Conservation (phyloP, 2,888 invertebrate genomes). For the Cantharis lateralis region DNA sequence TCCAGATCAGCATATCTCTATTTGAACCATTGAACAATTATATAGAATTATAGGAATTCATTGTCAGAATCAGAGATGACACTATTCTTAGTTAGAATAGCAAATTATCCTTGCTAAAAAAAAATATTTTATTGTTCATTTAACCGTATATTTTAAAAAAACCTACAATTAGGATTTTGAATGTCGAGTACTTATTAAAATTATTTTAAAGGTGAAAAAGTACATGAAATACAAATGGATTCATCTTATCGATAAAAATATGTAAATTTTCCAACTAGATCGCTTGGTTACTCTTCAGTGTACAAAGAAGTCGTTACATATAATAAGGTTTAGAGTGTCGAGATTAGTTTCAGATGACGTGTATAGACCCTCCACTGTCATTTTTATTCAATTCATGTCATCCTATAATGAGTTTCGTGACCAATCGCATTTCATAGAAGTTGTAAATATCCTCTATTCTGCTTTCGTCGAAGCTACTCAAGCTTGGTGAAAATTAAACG, state of each 20-base stretch:
- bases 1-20: neutral
- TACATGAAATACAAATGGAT: neutral
- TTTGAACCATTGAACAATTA: neutral
- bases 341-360: conserved; percentile 24
- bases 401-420: conserved; percentile 38
- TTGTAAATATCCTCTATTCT: conserved; percentile 6
- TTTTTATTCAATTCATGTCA: conserved; percentile 37
- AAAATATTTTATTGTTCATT: no score
- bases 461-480: neutral
- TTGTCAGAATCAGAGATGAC: neutral
- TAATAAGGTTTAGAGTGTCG: conserved; percentile 15
- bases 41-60: neutral
- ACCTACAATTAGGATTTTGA: no score
- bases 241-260: neutral
- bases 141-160: no score
- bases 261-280: conserved; percentile 1
- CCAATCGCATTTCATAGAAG: conserved; percentile 31
- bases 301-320: conserved; percentile 17
- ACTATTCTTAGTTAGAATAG: no score
- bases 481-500: neutral
- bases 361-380: conserved; percentile 19
- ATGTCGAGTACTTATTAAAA: no score
- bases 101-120: no score
- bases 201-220: neutral
- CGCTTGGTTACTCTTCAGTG: neutral